These are phyloP conservation scores for Amphibalanus amphitrite DNA, from an alignment of 1,140 invertebrate species.

Conservation along the genomic window DNA sequence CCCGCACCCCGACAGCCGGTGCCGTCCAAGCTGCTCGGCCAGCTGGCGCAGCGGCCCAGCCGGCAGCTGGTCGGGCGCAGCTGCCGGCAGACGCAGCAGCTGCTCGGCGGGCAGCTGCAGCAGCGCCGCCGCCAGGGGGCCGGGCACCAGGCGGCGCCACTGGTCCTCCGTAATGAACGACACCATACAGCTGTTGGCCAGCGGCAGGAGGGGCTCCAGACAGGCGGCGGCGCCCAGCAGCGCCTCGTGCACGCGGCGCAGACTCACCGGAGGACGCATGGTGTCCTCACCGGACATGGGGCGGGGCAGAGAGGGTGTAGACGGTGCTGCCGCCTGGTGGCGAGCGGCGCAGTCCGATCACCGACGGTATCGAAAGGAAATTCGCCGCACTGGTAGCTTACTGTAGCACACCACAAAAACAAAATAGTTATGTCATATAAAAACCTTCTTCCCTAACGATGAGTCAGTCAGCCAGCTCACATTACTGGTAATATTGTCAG, in stretches of 20 bases:
- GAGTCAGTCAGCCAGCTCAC: too few relatives aligned
- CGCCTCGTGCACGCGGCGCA: not conserved
- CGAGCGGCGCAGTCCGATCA: too few relatives aligned
- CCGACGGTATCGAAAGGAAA: too few relatives aligned
- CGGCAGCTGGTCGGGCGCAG: slow-evolving; percentile 18
- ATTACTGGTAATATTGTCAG: too few relatives aligned
- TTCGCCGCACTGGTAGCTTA: too few relatives aligned
- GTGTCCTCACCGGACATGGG: too few relatives aligned
- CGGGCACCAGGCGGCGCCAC: slow-evolving; percentile 34
- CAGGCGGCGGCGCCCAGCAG: slow-evolving; percentile 33
- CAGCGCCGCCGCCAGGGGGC: not conserved
- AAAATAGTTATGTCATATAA: too few relatives aligned
- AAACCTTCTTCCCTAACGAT: too few relatives aligned
- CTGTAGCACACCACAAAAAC: too few relatives aligned
- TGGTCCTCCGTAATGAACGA: slow-evolving; percentile 54
- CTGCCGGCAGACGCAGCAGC: not conserved
- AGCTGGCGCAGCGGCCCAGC: slow-evolving; percentile 9
- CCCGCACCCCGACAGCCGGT: not conserved
- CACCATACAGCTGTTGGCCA: slow-evolving; percentile 60
- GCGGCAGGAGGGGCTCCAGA: slow-evolving; percentile 36
- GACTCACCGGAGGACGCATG: not conserved
- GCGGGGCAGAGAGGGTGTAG: too few relatives aligned
- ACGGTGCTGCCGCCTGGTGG: too few relatives aligned
- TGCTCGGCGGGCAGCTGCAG: not conserved
- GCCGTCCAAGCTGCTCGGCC: not conserved